phyloP scores from a whole-genome alignment of 2,113 vertebrate species.

The Columba janthina region DNA sequence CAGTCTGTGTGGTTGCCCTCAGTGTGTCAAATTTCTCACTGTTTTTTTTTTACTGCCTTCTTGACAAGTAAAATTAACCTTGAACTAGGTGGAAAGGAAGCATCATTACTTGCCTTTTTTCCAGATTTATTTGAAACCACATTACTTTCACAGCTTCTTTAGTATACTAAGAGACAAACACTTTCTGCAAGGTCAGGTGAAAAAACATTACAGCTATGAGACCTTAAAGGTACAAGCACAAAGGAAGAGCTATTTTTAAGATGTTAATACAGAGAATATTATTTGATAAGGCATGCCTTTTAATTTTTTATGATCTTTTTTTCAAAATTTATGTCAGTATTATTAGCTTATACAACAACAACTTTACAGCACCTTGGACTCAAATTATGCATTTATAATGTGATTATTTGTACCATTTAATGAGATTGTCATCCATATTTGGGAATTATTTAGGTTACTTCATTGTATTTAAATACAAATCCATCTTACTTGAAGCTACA shows the following conservation, averaged over 20 bases:
- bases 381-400: not conserved
- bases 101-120: not conserved
- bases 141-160: not conserved
- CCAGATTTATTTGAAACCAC: not conserved
- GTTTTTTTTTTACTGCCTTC: not conserved
- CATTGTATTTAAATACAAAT: not conserved
- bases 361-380: not conserved
- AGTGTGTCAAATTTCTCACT: not conserved
- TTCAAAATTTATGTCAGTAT: not conserved
- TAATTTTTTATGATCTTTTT: not conserved
- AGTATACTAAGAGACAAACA: not conserved
- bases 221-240: constrained; percentile 8
- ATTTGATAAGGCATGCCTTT: not conserved
- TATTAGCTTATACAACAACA: not conserved
- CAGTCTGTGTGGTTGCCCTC: not conserved
- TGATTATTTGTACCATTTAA: not conserved
- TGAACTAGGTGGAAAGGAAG: constrained; percentile 12
- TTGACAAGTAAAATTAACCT: constrained; percentile 34
- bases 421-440: not conserved
- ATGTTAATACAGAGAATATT: not conserved
- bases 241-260: not conserved
- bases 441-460: not conserved
- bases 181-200: constrained; percentile 27
- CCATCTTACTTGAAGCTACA: not conserved
- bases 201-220: not conserved